Base-by-base conservation (phyloP, 2,113 vertebrate genomes). In the Strix aluco region DNA sequence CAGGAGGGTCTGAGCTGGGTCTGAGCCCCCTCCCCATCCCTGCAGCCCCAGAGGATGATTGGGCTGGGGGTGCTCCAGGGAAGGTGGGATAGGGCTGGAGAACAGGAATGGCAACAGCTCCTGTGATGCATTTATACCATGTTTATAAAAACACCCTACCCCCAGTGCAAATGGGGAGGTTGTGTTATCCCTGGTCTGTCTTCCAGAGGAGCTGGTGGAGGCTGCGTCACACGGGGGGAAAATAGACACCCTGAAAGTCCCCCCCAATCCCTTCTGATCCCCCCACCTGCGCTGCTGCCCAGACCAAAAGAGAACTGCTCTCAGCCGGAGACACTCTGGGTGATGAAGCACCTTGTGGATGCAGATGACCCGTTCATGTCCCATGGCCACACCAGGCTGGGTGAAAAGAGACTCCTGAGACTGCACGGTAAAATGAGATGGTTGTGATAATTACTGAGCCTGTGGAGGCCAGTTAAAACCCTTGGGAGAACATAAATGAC, bases 241-340 rank as follows among this genome's bases (percentile, higher is more conserved):
- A 34, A 42, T 10, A 21, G 30, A 5, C 29, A 67, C 26, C n/a
- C 57, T 54, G 65, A 19, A 63, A 67, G 27, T 3, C 11, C n/a
- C 16, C 49, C 38, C 25, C 18, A 7, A 2, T 8, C 25, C 14
- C 32, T 59, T 69, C 49, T 20, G 42, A 34, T 26, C 17, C 23
- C 44, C 58, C 16, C 11, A 14, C 40, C 46, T 23, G 9, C 1
- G 2, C 61, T n/a, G 55, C 61, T 40, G 59, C 38, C 34, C 40
- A 30, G 30, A 23, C 61, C 30, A 34, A 27, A 40, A 44, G 20
- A 23, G 38, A 65, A 11, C 36, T 5, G 52, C 67, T 81, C 19
- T 2, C 54, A 38, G 62, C 26, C 25, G 49, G 54, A 47, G 49
- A 13, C 3, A 1, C 21, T 14, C 47, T 6, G 0, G 1, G 22